Percentiles rank a stretch among this genome's conserved stretches.
Evolutionary conservation across 2,888 invertebrate species (phyloP).

Genomic region (Cenopis cana): DNA sequence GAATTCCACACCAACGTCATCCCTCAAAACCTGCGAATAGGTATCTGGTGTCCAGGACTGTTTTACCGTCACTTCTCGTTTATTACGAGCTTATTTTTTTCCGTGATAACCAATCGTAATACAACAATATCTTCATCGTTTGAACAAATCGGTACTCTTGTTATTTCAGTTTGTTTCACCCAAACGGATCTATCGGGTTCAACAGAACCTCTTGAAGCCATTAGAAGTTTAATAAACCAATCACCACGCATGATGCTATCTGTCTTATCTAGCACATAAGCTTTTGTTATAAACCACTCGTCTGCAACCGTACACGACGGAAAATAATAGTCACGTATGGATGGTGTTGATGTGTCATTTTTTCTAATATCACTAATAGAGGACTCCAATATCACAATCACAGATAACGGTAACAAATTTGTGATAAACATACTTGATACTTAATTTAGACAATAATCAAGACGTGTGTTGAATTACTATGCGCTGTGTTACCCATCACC

Average conservation of each 20-base stretch:
- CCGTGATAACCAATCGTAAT: background rate
- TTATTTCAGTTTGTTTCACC: constrained; percentile 1
- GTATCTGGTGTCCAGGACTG: background rate
- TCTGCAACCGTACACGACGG: background rate
- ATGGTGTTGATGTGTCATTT: background rate
- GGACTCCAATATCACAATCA: no score
- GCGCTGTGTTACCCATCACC: no score
- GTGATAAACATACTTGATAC: no score
- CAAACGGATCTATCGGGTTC: background rate
- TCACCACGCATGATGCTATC: background rate
- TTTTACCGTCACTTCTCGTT: background rate
- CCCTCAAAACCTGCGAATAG: background rate
- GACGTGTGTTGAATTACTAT: no score
- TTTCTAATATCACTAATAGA: background rate
- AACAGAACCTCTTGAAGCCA: background rate
- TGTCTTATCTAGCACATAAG: background rate
- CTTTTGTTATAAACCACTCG: background rate
- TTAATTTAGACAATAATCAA: no score
- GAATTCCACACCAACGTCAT: background rate
- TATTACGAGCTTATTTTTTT: background rate
- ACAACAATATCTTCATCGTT: background rate
- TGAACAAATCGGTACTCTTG: background rate
- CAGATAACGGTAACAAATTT: background rate
- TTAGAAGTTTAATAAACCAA: constrained; percentile 6
- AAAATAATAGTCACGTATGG: background rate